Evolutionary conservation across 1,140 invertebrate species (phyloP).

Genomic region (Drosophila kanapiae): DNA sequence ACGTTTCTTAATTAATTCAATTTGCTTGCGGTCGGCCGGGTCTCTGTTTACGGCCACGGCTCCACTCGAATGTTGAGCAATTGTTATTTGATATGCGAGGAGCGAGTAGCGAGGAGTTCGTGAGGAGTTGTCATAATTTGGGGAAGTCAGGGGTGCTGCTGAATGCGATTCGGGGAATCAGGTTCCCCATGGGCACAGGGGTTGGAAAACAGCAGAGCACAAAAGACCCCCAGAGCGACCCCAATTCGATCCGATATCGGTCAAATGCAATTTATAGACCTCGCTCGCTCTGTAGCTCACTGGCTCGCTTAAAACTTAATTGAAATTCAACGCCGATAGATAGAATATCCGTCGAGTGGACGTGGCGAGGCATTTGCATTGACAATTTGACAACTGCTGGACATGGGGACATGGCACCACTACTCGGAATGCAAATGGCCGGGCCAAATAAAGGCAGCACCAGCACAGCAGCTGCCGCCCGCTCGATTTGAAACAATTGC

Average conservation of each 20-base stretch:
- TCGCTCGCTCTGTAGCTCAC: neutral
- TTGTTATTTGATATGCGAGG: conserved; percentile 57
- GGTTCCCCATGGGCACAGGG: conserved; percentile 5
- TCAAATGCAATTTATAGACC: conserved; percentile 42
- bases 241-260: conserved; percentile 30
- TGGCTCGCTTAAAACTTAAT: conserved; percentile 21
- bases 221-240: conserved; percentile 3
- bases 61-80: conserved; percentile 50
- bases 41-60: neutral
- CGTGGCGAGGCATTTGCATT: conserved; percentile 63
- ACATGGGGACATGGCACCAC: conserved; percentile 32
- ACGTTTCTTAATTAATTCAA: conserved; percentile 75
- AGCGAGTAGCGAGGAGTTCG: conserved; percentile 40
- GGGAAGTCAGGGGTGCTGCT: neutral
- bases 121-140: conserved; percentile 43
- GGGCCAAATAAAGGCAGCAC: conserved; percentile 42
- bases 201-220: neutral
- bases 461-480: conserved; percentile 8
- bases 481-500: conserved; percentile 40
- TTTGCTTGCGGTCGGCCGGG: conserved; percentile 50
- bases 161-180: conserved; percentile 26
- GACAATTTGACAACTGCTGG: conserved; percentile 74
- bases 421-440: conserved; percentile 60
- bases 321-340: conserved; percentile 47
- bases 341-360: conserved; percentile 58